These are phyloP conservation scores for Microplitis demolitor DNA, from an alignment of 1,140 invertebrate genomes.

Conservation along the genomic window DNA sequence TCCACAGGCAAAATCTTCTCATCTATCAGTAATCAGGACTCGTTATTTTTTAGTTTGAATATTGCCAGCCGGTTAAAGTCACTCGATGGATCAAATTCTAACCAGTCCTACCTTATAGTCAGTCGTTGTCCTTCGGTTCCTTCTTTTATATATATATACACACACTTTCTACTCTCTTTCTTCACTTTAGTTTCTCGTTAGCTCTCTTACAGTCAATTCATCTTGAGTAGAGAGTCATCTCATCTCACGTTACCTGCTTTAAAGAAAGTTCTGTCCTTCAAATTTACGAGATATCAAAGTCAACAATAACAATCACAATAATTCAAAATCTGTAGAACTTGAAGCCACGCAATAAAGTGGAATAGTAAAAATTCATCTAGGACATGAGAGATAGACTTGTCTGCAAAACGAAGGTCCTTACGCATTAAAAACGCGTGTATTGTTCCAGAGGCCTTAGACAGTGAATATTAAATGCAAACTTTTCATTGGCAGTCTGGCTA, in stretches of 20 bases:
- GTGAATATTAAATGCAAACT: constrained; percentile 17
- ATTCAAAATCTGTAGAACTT: no score
- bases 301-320: no score
- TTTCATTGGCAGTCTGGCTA: constrained; percentile 24
- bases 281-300: no score
- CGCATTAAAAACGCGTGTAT: constrained; percentile 28
- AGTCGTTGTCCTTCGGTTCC: constrained; percentile 53
- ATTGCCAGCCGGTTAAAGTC: constrained; percentile 45
- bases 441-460: constrained; percentile 32
- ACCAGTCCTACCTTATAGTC: constrained; percentile 57
- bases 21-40: not conserved
- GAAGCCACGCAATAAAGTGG: no score
- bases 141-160: no score
- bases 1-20: not conserved
- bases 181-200: constrained; percentile 21
- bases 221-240: constrained; percentile 30
- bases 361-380: no score
- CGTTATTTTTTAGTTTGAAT: constrained; percentile 47
- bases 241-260: constrained; percentile 39
- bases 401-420: no score
- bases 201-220: constrained; percentile 42
- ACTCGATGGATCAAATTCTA: constrained; percentile 60
- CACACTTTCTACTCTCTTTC: constrained; percentile 35
- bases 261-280: not conserved
- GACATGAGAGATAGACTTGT: no score